These are phyloP conservation scores for Willisornis vidua DNA, from an alignment of 2,113 vertebrate genomes.

Conservation along the genomic window DNA sequence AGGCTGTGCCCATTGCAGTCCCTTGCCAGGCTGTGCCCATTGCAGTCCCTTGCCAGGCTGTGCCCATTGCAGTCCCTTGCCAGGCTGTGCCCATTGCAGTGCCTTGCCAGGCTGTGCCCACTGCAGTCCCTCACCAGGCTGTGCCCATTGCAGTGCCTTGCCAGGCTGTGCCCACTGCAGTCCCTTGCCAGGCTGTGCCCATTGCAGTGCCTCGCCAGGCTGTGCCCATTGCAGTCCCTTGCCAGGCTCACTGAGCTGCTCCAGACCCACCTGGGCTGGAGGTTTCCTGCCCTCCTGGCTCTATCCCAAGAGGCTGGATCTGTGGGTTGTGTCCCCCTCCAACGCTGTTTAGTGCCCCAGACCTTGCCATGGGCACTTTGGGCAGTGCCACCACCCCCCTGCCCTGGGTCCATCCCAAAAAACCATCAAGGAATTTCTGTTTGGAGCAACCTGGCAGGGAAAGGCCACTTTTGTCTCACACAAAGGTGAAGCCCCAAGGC, in stretches of 20 bases:
- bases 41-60: too few relatives aligned
- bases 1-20: too few relatives aligned
- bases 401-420: accelerated
- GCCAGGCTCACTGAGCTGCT: background rate
- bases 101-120: too few relatives aligned
- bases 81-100: too few relatives aligned
- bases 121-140: background rate
- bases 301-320: background rate
- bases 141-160: too few relatives aligned
- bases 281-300: background rate
- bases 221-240: too few relatives aligned
- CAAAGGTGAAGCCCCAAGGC: background rate
- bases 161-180: too few relatives aligned
- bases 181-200: background rate
- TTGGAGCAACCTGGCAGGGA: background rate
- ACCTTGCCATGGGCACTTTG: accelerated
- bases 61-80: too few relatives aligned
- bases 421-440: background rate
- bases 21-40: too few relatives aligned
- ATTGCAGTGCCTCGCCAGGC: background rate
- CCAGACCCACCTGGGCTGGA: background rate
- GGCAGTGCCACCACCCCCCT: background rate
- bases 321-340: accelerated
- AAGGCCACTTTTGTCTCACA: background rate
- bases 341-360: accelerated